These are phyloP conservation scores for Trachelus iudaicus DNA, from an alignment of 2,888 invertebrate species.

Conservation along the genomic window DNA sequence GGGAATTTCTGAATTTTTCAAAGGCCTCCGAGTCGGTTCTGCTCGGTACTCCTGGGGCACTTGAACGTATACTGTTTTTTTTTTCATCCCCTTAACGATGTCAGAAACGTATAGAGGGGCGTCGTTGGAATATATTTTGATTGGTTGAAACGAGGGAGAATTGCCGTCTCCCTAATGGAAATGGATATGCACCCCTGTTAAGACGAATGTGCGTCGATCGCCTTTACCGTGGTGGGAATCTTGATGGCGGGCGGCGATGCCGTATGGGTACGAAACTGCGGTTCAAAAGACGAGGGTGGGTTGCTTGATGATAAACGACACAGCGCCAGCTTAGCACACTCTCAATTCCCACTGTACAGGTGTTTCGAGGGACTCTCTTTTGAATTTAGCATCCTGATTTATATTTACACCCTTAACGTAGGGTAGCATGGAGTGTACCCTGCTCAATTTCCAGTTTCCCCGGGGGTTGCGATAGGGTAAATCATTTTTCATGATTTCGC, in stretches of 20 bases:
- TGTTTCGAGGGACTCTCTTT: background rate
- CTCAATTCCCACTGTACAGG: slow-evolving; percentile 15
- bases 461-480: background rate
- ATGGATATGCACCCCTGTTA: background rate
- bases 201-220: background rate
- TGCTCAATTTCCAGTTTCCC: background rate
- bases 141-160: background rate
- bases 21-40: background rate
- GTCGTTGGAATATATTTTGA: background rate
- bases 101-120: background rate
- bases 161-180: background rate
- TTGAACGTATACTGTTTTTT: background rate
- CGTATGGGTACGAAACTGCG: background rate
- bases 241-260: background rate
- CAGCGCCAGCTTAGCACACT: slow-evolving; percentile 12
- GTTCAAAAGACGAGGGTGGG: background rate
- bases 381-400: slow-evolving; percentile 1
- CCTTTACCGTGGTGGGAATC: background rate
- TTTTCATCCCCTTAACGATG: background rate
- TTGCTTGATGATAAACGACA: slow-evolving; percentile 8
- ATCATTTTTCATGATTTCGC: background rate
- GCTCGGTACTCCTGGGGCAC: background rate
- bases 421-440: background rate
- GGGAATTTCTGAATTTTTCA: background rate
- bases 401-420: background rate